Conservation (phyloP, 2,113 vertebrate genomes). For the Callionymus lyra region DNA sequence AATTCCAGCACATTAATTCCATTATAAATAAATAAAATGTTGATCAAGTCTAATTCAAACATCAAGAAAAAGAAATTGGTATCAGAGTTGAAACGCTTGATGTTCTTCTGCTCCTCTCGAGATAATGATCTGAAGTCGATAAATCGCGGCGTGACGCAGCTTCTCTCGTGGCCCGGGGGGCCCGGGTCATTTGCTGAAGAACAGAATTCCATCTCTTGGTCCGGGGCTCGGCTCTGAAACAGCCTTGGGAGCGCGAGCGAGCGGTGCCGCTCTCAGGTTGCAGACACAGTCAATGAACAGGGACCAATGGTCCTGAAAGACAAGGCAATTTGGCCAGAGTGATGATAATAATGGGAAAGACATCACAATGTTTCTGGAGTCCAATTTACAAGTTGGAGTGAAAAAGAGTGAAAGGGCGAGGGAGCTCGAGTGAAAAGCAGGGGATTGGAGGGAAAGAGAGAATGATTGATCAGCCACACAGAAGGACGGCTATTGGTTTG, state of each 20-base stretch:
- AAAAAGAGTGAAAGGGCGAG: slow-evolving; percentile 10
- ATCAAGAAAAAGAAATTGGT: no score
- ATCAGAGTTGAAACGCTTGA: no score
- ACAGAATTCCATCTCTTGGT: slow-evolving; percentile 35
- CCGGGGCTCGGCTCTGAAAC: slow-evolving; percentile 31
- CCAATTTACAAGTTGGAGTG: slow-evolving; percentile 43
- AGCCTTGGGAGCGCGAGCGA: slow-evolving; percentile 23
- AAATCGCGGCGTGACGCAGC: no score
- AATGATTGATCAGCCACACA: slow-evolving; percentile 42
- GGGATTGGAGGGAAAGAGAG: slow-evolving; percentile 10
- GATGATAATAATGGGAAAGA: slow-evolving; percentile 65
- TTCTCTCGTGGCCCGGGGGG: slow-evolving; percentile 3
- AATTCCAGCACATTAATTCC: no score
- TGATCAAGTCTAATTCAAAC: no score
- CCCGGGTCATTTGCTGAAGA: slow-evolving; percentile 26
- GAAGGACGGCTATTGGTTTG: slow-evolving; percentile 41
- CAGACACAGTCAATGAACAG: slow-evolving; percentile 46
- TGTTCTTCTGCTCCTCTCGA: no score
- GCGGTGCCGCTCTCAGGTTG: slow-evolving; percentile 36
- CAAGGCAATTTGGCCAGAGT: slow-evolving; percentile 67
- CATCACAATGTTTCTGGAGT: slow-evolving; percentile 54
- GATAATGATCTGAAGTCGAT: no score
- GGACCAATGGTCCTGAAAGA: slow-evolving; percentile 67
- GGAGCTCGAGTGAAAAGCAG: slow-evolving; percentile 19
- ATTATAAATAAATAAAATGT: no score